Conservation (phyloP, 2,113 vertebrate genomes). For the western clawed frog (Xenopus tropicalis) region UCB_Xtro_10.0 CM004443.2:43426501-43427000, state of each 20-base stretch:
- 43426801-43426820: too few species aligned
- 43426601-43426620: slow-evolving; percentile 7
- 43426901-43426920: too few species aligned
- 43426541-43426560: slow-evolving; percentile 12
- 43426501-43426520: slow-evolving; percentile 33
- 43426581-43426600: slow-evolving; percentile 1
- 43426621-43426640: slow-evolving; percentile 10
- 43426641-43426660: slow-evolving; percentile 35
- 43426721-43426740: background rate
- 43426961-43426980: too few species aligned
- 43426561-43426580: slow-evolving; percentile 35
- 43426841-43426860: too few species aligned
- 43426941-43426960: too few species aligned
- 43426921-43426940: too few species aligned
- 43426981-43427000: too few species aligned
- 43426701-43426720: background rate
- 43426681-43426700: slow-evolving; percentile 11
- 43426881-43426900: too few species aligned
- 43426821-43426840: too few species aligned
- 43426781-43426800: background rate
- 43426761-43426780: background rate
- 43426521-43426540: slow-evolving; percentile 22
- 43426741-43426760: background rate
- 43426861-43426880: too few species aligned
- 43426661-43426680: background rate